Evolutionary conservation across 2,888 invertebrate genomes (phyloP), one percentile per base, ranked within the genome.

Genomic region (Trypoxylon attenuatum): DNA sequence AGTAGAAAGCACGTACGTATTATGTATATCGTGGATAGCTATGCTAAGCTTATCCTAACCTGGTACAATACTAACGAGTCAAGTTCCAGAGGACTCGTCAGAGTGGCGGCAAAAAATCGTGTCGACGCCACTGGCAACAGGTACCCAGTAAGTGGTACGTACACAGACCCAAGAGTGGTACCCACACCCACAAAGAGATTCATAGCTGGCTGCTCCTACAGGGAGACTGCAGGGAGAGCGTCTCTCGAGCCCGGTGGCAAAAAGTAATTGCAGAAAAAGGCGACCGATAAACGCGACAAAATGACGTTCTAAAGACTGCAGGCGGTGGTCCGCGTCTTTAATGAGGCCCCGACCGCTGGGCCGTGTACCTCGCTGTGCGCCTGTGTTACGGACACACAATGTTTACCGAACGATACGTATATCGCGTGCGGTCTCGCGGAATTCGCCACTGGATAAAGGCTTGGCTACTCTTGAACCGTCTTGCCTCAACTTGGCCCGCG

Each of bases 181-280:
- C 52, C 13, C 18, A 33, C 27, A 49, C 38, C n/a, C 33, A 33
- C 13, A n/a, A n/a, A n/a, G n/a, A n/a, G n/a, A n/a, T n/a, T n/a
- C n/a, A n/a, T n/a, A n/a, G n/a, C n/a, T n/a, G n/a, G n/a, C n/a
- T n/a, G n/a, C n/a, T n/a, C n/a, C n/a, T n/a, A n/a, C n/a, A n/a
- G 33, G n/a, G 33, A 13, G n/a, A 33, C 33, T 33, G 33, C n/a
- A 2, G n/a, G 13, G 33, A 33, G 33, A 33, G 10, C 33, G 33
- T 33, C 29, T 60, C 64, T 51, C 22, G 46, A 50, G 46, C 3
- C 50, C 22, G 53, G 54, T 46, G 62, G 71, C 69, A 82, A 82
- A 80, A 81, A 81, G 80, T 79, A 76, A 82, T 80, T 73, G 76
- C 72, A 71, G 76, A 79, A 80, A 81, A 82, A 80, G 74, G 73